Percentiles rank a stretch among this genome's conserved stretches.
Evolutionary conservation across 2,888 invertebrate genomes (phyloP).

Genomic region (Aleiodes leptofemur): DNA sequence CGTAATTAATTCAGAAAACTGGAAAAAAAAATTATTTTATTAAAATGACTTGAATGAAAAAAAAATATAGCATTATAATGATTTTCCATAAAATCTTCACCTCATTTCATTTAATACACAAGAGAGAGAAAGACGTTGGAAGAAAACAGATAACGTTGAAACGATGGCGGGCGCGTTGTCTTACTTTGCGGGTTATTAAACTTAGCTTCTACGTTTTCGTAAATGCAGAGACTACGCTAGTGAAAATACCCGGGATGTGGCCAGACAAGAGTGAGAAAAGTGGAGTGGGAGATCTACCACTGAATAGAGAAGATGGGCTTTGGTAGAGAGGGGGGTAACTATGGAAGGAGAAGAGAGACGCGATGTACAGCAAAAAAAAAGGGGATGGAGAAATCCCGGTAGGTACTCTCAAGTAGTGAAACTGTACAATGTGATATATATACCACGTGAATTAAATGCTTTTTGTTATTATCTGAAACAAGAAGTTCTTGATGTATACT

Average conservation of each 20-base stretch:
- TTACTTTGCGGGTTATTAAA: conserved; percentile 60
- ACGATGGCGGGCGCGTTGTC: conserved; percentile 51
- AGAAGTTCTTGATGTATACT: conserved; percentile 46
- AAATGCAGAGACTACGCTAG: conserved; percentile 26
- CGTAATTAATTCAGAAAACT: too few species aligned
- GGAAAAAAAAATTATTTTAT: background rate
- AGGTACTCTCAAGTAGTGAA: background rate
- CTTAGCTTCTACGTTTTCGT: conserved; percentile 52
- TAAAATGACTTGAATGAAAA: background rate
- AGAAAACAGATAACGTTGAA: conserved; percentile 56
- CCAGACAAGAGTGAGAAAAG: conserved; percentile 41
- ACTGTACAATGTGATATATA: conserved; percentile 12
- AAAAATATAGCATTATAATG: background rate
- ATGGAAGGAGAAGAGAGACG: background rate
- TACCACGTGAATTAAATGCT: conserved; percentile 42
- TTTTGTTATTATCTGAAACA: conserved; percentile 45
- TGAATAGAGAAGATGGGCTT: conserved; percentile 1
- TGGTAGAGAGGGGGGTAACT: background rate
- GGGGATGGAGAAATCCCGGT: conserved; percentile 14
- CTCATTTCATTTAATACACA: conserved; percentile 4
- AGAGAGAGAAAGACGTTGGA: background rate
- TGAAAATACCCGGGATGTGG: conserved; percentile 43
- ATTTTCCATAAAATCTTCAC: conserved; percentile 10
- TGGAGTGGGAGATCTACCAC: conserved; percentile 19
- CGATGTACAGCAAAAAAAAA: conserved; percentile 13